phyloP scores from a whole-genome alignment of 2,797 vertebrate species.

The Acrossocheilus fasciatus region DNA sequence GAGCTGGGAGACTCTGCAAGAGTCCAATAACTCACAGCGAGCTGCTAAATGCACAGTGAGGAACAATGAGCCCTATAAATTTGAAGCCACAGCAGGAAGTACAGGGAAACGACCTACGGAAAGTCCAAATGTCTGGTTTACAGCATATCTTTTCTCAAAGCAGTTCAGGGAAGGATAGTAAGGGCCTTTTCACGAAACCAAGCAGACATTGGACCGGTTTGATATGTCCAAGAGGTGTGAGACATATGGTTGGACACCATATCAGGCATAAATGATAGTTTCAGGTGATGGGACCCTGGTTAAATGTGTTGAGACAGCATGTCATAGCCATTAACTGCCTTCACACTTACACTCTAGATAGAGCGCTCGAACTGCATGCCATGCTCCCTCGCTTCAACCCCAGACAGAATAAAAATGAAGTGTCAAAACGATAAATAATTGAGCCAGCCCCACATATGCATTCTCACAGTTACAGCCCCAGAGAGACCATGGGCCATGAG shows the following conservation, averaged over 20 bases:
- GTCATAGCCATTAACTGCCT: neutral
- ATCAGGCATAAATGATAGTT: neutral
- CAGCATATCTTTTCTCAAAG: neutral
- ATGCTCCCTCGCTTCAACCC: slow-evolving; percentile 55
- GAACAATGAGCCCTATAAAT: slow-evolving; percentile 56
- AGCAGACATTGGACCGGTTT: neutral
- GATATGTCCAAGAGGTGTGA: neutral
- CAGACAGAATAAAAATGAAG: slow-evolving; percentile 58
- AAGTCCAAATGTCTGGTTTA: slow-evolving; percentile 16
- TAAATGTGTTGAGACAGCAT: neutral
- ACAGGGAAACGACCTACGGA: slow-evolving; percentile 48
- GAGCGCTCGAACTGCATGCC: slow-evolving; percentile 44
- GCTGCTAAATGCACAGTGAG: slow-evolving; percentile 48
- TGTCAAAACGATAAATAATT: slow-evolving; percentile 42
- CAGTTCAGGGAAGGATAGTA: neutral
- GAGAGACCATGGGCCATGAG: slow-evolving; percentile 52
- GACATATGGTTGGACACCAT: neutral
- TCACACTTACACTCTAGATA: slow-evolving; percentile 35
- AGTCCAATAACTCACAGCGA: slow-evolving; percentile 59
- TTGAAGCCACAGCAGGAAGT: slow-evolving; percentile 18
- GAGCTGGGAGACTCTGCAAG: slow-evolving; percentile 33
- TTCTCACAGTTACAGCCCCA: slow-evolving; percentile 32
- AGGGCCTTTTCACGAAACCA: slow-evolving; percentile 1
- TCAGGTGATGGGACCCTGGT: neutral
- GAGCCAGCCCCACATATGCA: slow-evolving; percentile 36